Evolutionary conservation across 2,888 invertebrate genomes (phyloP).

Genomic region (Oligia fasciuncula): DNA sequence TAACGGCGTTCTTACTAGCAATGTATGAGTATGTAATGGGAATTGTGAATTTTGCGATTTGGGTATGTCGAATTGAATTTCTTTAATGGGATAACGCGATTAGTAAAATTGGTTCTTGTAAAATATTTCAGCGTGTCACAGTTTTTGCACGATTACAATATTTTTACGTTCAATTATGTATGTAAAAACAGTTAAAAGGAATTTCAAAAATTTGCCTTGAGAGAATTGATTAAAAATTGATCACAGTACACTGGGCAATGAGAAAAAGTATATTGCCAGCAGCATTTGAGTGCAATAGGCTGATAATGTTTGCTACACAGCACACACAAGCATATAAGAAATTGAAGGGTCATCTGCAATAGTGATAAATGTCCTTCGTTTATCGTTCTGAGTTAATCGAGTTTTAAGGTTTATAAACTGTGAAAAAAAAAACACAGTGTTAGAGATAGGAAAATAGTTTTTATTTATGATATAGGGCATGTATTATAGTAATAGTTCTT

Average conservation of each 20-base stretch:
- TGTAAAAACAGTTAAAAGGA: not conserved
- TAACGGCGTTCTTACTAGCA: constrained; percentile 32
- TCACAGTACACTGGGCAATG: not conserved
- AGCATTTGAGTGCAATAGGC: not conserved
- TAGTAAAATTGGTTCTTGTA: constrained; percentile 5
- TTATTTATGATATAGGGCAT: too few species aligned
- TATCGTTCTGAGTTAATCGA: too few species aligned
- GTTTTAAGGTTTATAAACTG: too few species aligned
- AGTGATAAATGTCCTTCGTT: too few species aligned
- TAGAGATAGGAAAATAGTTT: too few species aligned
- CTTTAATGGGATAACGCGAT: not conserved
- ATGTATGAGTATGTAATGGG: constrained; percentile 21
- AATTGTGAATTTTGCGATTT: not conserved
- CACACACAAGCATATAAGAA: not conserved
- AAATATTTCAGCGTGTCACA: not conserved
- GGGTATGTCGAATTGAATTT: not conserved
- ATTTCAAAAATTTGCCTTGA: not conserved
- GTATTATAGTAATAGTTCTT: too few species aligned
- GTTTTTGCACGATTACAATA: not conserved
- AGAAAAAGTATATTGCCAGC: not conserved
- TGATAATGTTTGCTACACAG: not conserved
- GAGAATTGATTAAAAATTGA: not conserved
- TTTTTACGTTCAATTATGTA: not conserved
- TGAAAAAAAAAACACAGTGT: too few species aligned
- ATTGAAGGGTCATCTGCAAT: not conserved